Conservation (phyloP, 2,888 invertebrate genomes). For the Rhaphigaster nebulosa region DNA sequence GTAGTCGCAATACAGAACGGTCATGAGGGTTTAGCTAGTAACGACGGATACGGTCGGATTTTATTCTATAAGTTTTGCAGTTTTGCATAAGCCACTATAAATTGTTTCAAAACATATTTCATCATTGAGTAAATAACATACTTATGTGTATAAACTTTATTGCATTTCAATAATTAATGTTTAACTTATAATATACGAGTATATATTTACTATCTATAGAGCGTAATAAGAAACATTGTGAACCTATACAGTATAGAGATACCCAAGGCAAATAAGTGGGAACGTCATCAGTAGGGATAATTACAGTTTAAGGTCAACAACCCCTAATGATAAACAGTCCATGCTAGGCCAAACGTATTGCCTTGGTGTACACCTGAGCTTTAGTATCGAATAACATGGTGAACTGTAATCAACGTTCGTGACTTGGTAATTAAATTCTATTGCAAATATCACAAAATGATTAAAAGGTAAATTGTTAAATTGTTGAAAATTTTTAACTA, state of each 20-base stretch:
- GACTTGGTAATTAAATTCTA: not conserved
- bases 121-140: no score
- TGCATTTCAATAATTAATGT: no score
- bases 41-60: no score
- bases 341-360: not conserved
- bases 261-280: not conserved
- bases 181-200: no score
- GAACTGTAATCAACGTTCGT: not conserved
- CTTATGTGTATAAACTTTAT: no score
- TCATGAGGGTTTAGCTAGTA: no score
- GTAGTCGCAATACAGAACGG: no score
- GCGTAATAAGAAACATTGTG: not conserved
- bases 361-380: slow-evolving; percentile 8
- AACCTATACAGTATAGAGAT: not conserved
- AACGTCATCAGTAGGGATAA: not conserved
- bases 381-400: not conserved
- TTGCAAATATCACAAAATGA: not conserved
- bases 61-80: no score
- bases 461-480: not conserved
- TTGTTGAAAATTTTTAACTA: no score
- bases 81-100: no score
- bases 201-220: not conserved
- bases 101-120: no score
- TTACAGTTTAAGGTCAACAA: not conserved
- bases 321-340: not conserved